Percentiles rank a stretch among this genome's conserved stretches.
phyloP scores from a whole-genome alignment of 1,140 invertebrate genomes.

The Mylabris phalerata region DNA sequence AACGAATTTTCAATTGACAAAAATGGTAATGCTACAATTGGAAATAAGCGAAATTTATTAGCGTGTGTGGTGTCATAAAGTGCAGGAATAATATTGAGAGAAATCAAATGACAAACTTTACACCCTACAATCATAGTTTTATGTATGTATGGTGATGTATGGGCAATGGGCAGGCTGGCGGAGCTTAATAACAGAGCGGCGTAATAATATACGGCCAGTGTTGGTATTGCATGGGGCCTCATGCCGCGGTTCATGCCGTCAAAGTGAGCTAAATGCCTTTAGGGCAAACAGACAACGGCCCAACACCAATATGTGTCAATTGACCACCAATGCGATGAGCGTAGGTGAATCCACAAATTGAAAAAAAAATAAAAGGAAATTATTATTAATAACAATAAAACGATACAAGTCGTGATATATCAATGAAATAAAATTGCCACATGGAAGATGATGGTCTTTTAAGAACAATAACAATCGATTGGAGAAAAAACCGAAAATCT shows the following conservation, averaged over 20 bases:
- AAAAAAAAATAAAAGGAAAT: no score
- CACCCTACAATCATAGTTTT: slow-evolving; percentile 31
- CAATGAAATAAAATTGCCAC: no score
- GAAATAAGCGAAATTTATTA: no score
- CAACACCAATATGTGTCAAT: slow-evolving; percentile 32
- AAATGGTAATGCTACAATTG: no score
- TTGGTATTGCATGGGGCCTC: slow-evolving; percentile 25
- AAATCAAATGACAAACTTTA: slow-evolving; percentile 36
- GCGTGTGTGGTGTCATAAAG: no score
- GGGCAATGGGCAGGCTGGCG: slow-evolving; percentile 33
- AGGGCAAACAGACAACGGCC: slow-evolving; percentile 3
- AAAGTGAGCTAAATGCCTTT: slow-evolving; percentile 16
- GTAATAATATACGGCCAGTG: slow-evolving; percentile 33
- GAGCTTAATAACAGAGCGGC: slow-evolving; percentile 35
- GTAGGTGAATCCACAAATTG: no score
- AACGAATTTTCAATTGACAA: not conserved
- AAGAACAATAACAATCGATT: no score
- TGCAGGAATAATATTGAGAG: slow-evolving; percentile 27
- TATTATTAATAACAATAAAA: no score
- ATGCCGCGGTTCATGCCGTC: slow-evolving; percentile 12
- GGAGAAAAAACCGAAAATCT: no score
- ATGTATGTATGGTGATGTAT: slow-evolving; percentile 32
- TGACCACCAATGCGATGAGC: slow-evolving; percentile 10
- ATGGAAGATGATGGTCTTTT: no score
- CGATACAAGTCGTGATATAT: no score